Percentiles rank a stretch among this genome's conserved stretches.
phyloP scores from a whole-genome alignment of 2,888 invertebrate species.

The Athalia cordata region DNA sequence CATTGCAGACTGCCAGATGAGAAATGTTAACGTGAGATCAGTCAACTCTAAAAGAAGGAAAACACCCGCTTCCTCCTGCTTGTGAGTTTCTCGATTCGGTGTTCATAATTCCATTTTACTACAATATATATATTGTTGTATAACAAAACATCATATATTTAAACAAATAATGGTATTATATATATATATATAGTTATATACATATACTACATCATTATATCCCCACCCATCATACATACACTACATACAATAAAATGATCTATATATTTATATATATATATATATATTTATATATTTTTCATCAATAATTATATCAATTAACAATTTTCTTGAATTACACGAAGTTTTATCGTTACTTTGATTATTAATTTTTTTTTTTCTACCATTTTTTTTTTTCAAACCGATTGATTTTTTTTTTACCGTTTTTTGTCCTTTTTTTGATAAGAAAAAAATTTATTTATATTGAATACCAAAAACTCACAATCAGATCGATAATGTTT shows the following conservation, averaged over 20 bases:
- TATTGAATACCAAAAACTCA: neutral
- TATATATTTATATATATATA: slow-evolving; percentile 56
- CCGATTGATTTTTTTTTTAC: slow-evolving; percentile 12
- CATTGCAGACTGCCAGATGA: slow-evolving; percentile 86
- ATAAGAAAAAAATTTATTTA: neutral
- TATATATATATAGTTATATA: neutral
- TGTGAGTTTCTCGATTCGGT: slow-evolving; percentile 79
- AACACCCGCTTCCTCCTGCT: slow-evolving; percentile 81
- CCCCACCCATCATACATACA: neutral
- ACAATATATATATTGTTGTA: slow-evolving; percentile 45
- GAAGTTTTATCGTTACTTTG: neutral
- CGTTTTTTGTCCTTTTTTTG: neutral
- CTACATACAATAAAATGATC: slow-evolving; percentile 53
- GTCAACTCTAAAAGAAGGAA: slow-evolving; percentile 82
- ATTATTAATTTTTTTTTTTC: slow-evolving; percentile 32
- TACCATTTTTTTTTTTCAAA: slow-evolving; percentile 47
- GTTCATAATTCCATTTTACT: slow-evolving; percentile 70
- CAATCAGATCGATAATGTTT: neutral
- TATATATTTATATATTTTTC: slow-evolving; percentile 46
- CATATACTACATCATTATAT: neutral
- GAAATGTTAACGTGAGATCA: slow-evolving; percentile 85
- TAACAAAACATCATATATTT: slow-evolving; percentile 1
- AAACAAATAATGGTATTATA: neutral
- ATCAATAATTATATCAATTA: neutral
- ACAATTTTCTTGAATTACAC: neutral